Evolutionary conservation across 2,888 invertebrate species (phyloP).

Genomic region (Tetramorium bicarinatum): DNA sequence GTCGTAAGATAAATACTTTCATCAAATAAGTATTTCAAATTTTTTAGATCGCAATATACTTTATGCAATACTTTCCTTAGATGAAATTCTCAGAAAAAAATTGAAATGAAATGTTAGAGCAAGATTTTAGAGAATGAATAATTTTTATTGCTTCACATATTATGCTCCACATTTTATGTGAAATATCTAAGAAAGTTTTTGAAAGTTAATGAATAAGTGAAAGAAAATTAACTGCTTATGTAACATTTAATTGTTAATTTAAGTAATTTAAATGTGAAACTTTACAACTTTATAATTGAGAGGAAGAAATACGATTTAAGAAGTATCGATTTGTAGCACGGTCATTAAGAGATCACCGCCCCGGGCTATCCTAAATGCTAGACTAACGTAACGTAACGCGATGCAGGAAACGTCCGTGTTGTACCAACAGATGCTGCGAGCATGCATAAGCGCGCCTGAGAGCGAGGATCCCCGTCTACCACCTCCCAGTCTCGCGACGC

Average conservation of each 20-base stretch:
- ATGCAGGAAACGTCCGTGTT: slow-evolving; percentile 81
- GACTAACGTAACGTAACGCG: slow-evolving; percentile 77
- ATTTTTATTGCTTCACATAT: background rate
- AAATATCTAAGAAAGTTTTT: background rate
- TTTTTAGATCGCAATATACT: background rate
- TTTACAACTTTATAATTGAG: background rate
- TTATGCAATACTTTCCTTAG: background rate
- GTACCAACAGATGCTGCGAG: slow-evolving; percentile 82
- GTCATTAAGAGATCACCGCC: background rate
- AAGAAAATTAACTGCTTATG: background rate
- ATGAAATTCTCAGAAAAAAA: background rate
- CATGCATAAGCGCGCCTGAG: slow-evolving; percentile 76
- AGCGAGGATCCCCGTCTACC: slow-evolving; percentile 27
- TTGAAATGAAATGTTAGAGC: background rate
- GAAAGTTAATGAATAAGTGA: background rate
- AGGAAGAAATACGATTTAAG: background rate
- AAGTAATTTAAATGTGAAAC: background rate
- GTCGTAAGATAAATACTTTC: background rate
- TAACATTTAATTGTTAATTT: background rate
- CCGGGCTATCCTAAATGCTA: slow-evolving; percentile 30
- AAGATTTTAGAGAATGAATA: background rate
- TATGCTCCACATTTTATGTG: background rate
- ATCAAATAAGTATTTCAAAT: background rate
- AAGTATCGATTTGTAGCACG: background rate
- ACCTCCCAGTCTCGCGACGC: slow-evolving; percentile 62